Evolutionary conservation across 2,113 vertebrate species (phyloP), one percentile per base, ranked within the genome.

Genomic region (Aplodontia rufa): DNA sequence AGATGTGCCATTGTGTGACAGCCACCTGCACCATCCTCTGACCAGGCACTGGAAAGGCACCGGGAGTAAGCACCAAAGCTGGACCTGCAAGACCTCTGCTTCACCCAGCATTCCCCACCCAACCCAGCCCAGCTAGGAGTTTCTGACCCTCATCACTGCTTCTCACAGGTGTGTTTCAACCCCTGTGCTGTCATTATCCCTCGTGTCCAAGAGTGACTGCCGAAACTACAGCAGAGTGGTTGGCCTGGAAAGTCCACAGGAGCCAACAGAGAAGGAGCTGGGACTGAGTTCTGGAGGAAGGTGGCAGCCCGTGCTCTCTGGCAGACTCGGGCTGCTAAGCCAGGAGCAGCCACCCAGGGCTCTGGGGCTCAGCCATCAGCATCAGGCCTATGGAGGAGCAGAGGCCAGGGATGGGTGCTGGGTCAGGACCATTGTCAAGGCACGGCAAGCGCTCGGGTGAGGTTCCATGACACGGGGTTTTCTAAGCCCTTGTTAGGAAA

Each of bases 71-170:
- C 17, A 2, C 2, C 1, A 12, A 14, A 4, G 16, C 30, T 19
- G 8, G 5, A 0, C 3, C 11, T 32, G 0, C 14, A 0, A 0
- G 6, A 1, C 24, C 14, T 9, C 26, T 6, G 1, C 6, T 6
- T 7, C 1, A 0, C 0, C 47, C 60, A 6, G 17, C 28, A 4
- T 3, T 0, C 80, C 16, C 30, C 49, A 51, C 42, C 58, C 9
- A 19, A 3, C 64, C 28, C 8, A 22, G 1, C 17, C 55, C 26
- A 8, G n/a, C 45, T 4, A 3, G 9, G 13, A 8, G 1, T 3
- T 0, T 3, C 58, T 22, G 0, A 1, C 3, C 1, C 5, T 30
- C 30, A 4, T 13, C 40, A 17, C 0, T 1, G 26, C 58, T 93
- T 47, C 60, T 7, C 6, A 5, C 0, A 20, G 45, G 30, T 8